Percentiles rank a stretch among this genome's conserved stretches.
Conservation (phyloP, 1,140 invertebrate genomes). For the Drosophila pachea region DNA sequence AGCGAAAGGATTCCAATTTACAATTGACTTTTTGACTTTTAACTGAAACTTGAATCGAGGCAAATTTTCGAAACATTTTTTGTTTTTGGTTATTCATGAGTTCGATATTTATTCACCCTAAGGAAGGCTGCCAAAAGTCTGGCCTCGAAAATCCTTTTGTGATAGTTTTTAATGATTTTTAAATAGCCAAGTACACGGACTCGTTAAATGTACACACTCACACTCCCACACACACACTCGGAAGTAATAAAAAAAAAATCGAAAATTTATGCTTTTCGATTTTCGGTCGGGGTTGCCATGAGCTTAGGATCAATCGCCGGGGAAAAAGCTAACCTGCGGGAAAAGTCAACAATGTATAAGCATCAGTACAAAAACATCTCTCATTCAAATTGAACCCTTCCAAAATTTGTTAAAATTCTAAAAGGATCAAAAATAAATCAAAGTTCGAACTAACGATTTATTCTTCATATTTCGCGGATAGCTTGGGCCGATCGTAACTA, state of each 20-base stretch:
- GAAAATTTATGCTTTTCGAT: not conserved
- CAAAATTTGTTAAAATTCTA: constrained; percentile 75
- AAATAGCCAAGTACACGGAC: constrained; percentile 56
- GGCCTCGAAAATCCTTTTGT: constrained; percentile 74
- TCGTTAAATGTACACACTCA: not conserved
- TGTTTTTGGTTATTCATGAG: constrained; percentile 43
- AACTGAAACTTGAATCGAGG: too few species aligned
- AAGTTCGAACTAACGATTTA: constrained; percentile 65
- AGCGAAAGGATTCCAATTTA: too few species aligned
- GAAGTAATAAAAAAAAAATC: constrained; percentile 24
- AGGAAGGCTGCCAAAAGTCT: constrained; percentile 1
- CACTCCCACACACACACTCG: constrained; percentile 27
- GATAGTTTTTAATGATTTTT: constrained; percentile 75
- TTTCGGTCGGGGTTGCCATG: constrained; percentile 1
- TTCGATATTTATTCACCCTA: constrained; percentile 28
- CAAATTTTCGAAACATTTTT: too few species aligned
- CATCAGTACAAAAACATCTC: constrained; percentile 65
- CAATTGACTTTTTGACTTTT: constrained; percentile 2
- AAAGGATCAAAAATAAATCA: constrained; percentile 74
- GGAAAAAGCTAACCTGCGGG: not conserved
- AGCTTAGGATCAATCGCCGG: constrained; percentile 6
- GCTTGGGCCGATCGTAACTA: constrained; percentile 47
- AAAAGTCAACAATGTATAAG: not conserved
- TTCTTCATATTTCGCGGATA: constrained; percentile 67
- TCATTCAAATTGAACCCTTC: constrained; percentile 59